Conservation (phyloP, 2,797 vertebrate species). For the Taenioides sp. region DNA sequence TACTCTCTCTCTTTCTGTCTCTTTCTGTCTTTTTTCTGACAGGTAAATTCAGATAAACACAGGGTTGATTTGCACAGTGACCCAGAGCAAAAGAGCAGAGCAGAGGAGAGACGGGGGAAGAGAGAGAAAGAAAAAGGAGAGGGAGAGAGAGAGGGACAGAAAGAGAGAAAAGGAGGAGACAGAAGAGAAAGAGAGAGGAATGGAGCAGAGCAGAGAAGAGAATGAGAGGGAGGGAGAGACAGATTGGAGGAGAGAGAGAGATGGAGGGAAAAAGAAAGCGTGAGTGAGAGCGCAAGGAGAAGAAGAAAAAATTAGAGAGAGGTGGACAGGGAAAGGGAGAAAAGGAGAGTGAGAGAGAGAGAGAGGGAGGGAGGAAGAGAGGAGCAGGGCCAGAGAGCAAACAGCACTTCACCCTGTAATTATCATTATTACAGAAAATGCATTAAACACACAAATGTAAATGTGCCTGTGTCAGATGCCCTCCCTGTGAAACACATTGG, state of each 20-base stretch:
- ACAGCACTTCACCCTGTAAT: constrained; percentile 3
- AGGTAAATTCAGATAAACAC: background rate
- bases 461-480: background rate
- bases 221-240: no score
- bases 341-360: no score
- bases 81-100: background rate
- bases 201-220: background rate
- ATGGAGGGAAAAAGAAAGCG: no score
- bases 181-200: background rate
- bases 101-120: no score
- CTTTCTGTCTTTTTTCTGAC: background rate
- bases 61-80: background rate
- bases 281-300: no score
- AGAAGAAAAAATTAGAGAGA: no score
- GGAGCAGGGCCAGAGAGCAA: constrained; percentile 9
- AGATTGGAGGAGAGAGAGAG: no score
- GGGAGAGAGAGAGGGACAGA: no score
- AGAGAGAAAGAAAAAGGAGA: no score
- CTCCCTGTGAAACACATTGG: no score
- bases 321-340: background rate
- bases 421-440: background rate
- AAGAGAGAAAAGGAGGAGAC: background rate
- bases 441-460: background rate
- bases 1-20: background rate
- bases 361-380: no score